Conservation (phyloP, 2,797 vertebrate genomes). For the Labroides dimidiatus region DNA sequence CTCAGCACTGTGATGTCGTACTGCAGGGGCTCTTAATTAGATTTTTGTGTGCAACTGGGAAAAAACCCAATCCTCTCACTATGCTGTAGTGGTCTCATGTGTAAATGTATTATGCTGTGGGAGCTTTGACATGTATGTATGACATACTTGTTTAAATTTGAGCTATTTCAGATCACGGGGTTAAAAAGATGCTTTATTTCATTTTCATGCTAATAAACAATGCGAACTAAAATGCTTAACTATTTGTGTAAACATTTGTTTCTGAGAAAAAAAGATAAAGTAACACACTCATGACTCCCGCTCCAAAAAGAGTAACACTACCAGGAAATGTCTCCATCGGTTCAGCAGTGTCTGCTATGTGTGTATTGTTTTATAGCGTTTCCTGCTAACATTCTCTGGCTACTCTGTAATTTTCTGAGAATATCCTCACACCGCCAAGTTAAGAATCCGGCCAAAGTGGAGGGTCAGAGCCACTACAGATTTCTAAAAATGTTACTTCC, state of each 20-base stretch:
- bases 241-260: conserved; percentile 19
- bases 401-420: conserved; percentile 79
- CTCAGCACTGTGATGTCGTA: conserved; percentile 18
- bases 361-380: conserved; percentile 75
- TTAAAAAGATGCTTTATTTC: too few species aligned
- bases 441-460: conserved; percentile 55
- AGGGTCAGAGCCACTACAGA: conserved; percentile 68
- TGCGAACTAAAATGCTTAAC: not conserved
- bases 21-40: not conserved
- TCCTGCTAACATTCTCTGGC: conserved; percentile 77
- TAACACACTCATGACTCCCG: conserved; percentile 51
- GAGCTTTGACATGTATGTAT: conserved; percentile 17
- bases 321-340: conserved; percentile 68
- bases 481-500: conserved; percentile 74
- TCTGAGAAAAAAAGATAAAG: conserved; percentile 41
- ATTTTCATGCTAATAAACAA: not conserved
- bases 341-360: conserved; percentile 47
- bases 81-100: conserved; percentile 3
- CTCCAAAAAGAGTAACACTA: conserved; percentile 35
- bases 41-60: conserved; percentile 24
- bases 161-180: conserved; percentile 1
- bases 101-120: conserved; percentile 10
- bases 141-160: not conserved
- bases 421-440: conserved; percentile 69
- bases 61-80: conserved; percentile 4